Evolutionary conservation across 2,113 vertebrate species (phyloP).

Genomic region (Boulengeromyrus knoepffleri): DNA sequence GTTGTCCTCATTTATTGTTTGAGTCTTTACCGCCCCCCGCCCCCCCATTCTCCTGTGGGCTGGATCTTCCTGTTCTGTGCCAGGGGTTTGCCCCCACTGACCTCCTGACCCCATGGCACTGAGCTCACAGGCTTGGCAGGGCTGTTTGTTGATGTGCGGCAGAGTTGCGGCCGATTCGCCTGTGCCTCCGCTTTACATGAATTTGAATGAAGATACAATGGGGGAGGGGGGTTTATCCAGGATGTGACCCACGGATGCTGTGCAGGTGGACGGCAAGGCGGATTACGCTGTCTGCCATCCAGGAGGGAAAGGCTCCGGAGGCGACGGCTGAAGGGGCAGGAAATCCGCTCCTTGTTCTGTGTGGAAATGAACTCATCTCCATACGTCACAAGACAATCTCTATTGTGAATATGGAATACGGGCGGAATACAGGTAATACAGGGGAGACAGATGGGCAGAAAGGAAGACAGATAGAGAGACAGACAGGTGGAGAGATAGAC

Average conservation of each 20-base stretch:
- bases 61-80: not conserved
- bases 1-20: constrained; percentile 22
- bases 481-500: not conserved
- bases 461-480: not conserved
- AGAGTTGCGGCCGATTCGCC: not conserved
- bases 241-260: not conserved
- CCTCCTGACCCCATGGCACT: not conserved
- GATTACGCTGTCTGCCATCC: not conserved
- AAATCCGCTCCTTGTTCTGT: not conserved
- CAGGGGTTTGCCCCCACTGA: not conserved
- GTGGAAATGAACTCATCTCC: not conserved
- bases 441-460: not conserved
- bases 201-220: not conserved
- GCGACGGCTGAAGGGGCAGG: not conserved
- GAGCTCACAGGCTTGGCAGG: not conserved
- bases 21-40: not conserved
- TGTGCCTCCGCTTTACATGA: not conserved
- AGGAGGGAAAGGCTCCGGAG: not conserved
- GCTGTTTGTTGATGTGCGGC: not conserved
- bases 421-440: not conserved
- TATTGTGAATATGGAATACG: not conserved
- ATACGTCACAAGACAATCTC: not conserved
- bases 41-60: not conserved
- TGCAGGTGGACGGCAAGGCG: not conserved
- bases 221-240: not conserved